Evolutionary conservation across 2,797 vertebrate genomes (phyloP).

Genomic region (Zalophus californianus): DNA sequence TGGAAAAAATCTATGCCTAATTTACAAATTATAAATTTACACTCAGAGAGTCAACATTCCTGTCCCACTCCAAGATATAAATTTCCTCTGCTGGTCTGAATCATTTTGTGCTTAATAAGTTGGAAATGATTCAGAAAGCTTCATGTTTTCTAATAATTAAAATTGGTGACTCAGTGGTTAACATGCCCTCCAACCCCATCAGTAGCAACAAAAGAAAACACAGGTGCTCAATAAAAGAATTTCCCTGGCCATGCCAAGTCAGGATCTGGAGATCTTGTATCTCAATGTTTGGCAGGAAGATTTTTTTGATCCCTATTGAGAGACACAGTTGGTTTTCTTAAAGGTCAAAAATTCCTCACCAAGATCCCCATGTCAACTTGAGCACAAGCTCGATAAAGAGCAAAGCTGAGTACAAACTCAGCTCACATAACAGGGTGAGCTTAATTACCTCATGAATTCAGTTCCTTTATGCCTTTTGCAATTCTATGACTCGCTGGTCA

Average conservation of each 20-base stretch:
- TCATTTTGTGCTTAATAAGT: not conserved
- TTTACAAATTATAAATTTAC: not conserved
- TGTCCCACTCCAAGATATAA: not conserved
- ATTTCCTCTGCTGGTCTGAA: constrained; percentile 5
- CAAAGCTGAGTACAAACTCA: not conserved
- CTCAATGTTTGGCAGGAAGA: not conserved
- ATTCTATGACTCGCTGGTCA: not conserved
- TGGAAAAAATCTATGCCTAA: not conserved
- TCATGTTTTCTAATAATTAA: not conserved
- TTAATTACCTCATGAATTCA: not conserved
- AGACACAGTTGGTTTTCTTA: not conserved
- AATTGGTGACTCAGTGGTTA: not conserved
- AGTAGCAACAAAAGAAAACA: not conserved
- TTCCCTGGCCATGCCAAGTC: not conserved
- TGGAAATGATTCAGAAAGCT: not conserved
- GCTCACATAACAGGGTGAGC: not conserved
- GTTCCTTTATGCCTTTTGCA: not conserved
- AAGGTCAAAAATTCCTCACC: not conserved
- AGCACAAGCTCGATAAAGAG: not conserved
- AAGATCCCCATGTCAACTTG: not conserved
- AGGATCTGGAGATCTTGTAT: not conserved
- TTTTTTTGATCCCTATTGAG: not conserved
- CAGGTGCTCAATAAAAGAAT: not conserved
- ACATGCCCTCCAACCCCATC: not conserved
- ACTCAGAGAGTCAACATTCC: not conserved